Percentiles rank a stretch among this genome's conserved stretches.
phyloP scores from a whole-genome alignment of 2,888 invertebrate species.

The Heteropelma amictum region DNA sequence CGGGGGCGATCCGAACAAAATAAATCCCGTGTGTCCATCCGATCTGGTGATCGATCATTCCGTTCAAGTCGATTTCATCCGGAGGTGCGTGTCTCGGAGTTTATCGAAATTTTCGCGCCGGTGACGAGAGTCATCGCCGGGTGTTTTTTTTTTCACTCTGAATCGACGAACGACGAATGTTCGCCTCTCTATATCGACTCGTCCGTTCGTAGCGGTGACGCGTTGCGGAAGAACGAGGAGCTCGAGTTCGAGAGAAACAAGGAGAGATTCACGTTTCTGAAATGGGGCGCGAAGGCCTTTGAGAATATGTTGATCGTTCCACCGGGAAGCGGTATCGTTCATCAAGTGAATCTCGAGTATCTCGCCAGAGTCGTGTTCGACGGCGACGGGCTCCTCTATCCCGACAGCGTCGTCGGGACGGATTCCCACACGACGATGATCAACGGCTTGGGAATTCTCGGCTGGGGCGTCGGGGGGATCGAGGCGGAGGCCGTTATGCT shows the following conservation, averaged over 20 bases:
- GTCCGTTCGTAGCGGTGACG: conserved; percentile 85
- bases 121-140: too few relatives aligned
- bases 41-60: conserved; percentile 99
- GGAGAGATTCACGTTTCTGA: conserved; percentile 96
- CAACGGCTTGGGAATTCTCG: conserved; percentile 96
- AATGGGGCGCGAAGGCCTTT: conserved; percentile 98
- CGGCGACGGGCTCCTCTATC: conserved; percentile 84
- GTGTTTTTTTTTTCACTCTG: too few relatives aligned
- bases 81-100: conserved; percentile 79
- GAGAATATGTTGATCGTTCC: conserved; percentile 98
- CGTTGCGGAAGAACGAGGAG: conserved; percentile 94
- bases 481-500: conserved; percentile 99
- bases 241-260: conserved; percentile 97
- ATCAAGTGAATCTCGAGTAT: conserved; percentile 98
- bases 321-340: conserved; percentile 98
- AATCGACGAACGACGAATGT: neutral
- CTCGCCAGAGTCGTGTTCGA: conserved; percentile 94
- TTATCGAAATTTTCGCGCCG: neutral
- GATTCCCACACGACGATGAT: conserved; percentile 99
- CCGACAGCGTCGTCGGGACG: conserved; percentile 96
- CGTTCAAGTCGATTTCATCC: conserved; percentile 95
- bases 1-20: conserved; percentile 93
- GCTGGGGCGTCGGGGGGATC: conserved; percentile 98
- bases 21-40: conserved; percentile 98
- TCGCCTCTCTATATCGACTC: neutral